Percentiles rank a stretch among this genome's conserved stretches.
These are phyloP conservation scores for Salvelinus namaycush DNA, from an alignment of 2,113 vertebrate genomes.

Conservation along the genomic window DNA sequence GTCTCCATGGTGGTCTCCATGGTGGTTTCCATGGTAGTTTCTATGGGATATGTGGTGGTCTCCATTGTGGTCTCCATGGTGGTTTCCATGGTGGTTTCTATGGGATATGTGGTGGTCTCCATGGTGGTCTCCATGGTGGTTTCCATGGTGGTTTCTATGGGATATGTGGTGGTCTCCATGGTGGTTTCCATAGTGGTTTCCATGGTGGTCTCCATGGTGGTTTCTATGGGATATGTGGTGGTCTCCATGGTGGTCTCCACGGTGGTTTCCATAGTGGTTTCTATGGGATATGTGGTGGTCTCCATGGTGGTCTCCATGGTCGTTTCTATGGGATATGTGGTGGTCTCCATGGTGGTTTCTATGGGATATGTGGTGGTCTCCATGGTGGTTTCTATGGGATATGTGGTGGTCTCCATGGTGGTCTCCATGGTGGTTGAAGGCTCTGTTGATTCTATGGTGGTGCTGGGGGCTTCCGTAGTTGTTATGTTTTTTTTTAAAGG, in stretches of 20 bases:
- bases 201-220: not conserved
- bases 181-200: not conserved
- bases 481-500: constrained; percentile 54
- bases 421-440: not conserved
- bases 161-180: not conserved
- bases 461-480: constrained; percentile 13
- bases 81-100: not conserved
- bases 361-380: no score
- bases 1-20: not conserved
- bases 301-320: no score
- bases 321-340: no score
- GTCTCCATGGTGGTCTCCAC: no score
- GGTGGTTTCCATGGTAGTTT: no score
- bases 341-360: not conserved
- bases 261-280: constrained; percentile 1
- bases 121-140: constrained; percentile 10
- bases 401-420: not conserved
- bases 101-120: no score
- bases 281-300: constrained; percentile 14
- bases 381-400: not conserved
- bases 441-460: constrained; percentile 23
- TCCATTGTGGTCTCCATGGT: no score
- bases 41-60: not conserved
- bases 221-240: not conserved
- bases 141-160: not conserved